These are phyloP conservation scores for Hyla sarda DNA, from an alignment of 2,113 vertebrate genomes.

Conservation along the genomic window DNA sequence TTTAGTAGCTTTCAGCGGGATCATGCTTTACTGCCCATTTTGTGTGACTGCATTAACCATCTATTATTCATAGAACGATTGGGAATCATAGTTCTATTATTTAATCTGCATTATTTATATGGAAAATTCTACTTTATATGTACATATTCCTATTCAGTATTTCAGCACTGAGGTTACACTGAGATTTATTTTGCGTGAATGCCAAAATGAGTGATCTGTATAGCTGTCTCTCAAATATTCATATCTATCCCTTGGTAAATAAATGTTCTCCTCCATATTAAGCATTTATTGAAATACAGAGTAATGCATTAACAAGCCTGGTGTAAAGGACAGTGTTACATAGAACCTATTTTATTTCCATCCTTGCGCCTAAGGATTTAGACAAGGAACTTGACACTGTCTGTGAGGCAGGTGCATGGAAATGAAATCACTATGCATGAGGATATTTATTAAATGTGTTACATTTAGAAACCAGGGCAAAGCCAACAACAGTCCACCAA, in stretches of 20 bases:
- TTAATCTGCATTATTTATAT: conserved; percentile 17
- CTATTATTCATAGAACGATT: conserved; percentile 10
- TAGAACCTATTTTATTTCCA: conserved; percentile 49
- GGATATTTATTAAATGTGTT: conserved; percentile 26
- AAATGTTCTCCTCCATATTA: conserved; percentile 36
- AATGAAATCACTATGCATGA: conserved; percentile 42
- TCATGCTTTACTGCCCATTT: conserved; percentile 14
- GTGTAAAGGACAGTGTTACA: conserved; percentile 38
- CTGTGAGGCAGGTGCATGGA: conserved; percentile 47
- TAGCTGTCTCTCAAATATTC: conserved; percentile 37
- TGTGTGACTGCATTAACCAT: conserved; percentile 6
- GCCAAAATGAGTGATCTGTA: conserved; percentile 16
- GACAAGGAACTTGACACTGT: conserved; percentile 48
- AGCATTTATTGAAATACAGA: conserved; percentile 32
- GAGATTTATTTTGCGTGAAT: conserved; percentile 20
- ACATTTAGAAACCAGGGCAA: neutral
- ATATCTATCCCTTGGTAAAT: conserved; percentile 31
- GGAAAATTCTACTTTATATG: conserved; percentile 15
- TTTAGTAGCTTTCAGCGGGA: neutral
- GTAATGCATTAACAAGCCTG: conserved; percentile 27
- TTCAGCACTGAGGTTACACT: conserved; percentile 10
- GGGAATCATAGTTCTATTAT: conserved; percentile 5
- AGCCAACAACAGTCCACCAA: neutral
- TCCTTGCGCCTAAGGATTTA: conserved; percentile 15
- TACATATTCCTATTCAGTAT: neutral